Evolutionary conservation across 1,140 invertebrate genomes (phyloP), one percentile per base, ranked within the genome.

Genomic region (Zaprionus nigranus): DNA sequence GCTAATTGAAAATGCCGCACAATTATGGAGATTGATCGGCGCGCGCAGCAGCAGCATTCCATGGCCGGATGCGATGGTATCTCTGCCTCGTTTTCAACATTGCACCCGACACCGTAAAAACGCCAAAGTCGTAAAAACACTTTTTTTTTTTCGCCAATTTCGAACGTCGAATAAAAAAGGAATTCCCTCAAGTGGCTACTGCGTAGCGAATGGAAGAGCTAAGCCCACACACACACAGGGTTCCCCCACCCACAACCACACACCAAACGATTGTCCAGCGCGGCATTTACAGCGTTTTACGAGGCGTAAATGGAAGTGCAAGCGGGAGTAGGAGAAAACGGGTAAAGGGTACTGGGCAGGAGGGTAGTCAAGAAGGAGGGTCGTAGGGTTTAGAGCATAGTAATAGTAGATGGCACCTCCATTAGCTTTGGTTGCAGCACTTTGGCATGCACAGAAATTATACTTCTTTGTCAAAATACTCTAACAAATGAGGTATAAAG

Each of bases 11-110:
- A 75, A 75, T 72, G 66, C 77, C 57, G 70, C 43, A 80, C 62
- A 87, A 74, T 80, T 87, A 82, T 78, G 77, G 38, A 78, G 69
- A 88, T 87, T 80, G 83, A 88, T 88, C 74, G 54, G 68, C 40
- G 40, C 40, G 40, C 40, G 40, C 61, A 24, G 34, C 34, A 56
- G 53, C 62, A 60, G 20, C 26, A 34, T 15, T 22, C 24, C 46
- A 68, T 11, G 49, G 36, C 12, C 56, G 40, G 46, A 22, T 22
- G 34, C 24, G 43, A 46, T 17, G 40, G n/a, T 46, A 46, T 46
- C 40, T 46, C 40, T 46, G 40, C n/a, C 40, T 46, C n/a, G 40
- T 46, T 46, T 46, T 46, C 40, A 46, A 46, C 40, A 17, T 46
- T 7, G 40, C 40, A 46, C 40, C 40, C 40, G 40, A 9, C 61